Percentiles rank a stretch among this genome's conserved stretches.
Evolutionary conservation across 2,888 invertebrate species (phyloP).

Genomic region (Nymphalis polychloros): DNA sequence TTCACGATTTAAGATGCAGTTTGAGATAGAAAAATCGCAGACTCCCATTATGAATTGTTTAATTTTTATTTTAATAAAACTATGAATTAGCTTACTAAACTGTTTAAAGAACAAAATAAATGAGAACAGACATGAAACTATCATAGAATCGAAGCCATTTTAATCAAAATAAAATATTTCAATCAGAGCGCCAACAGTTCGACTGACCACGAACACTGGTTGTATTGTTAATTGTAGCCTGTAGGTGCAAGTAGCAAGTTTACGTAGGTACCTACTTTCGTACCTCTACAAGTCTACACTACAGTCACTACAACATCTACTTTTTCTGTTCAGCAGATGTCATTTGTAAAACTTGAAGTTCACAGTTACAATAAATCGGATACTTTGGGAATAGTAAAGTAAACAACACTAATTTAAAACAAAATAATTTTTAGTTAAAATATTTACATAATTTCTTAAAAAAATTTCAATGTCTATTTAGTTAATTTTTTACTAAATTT

Average conservation of each 20-base stretch:
- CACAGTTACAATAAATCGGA: constrained; percentile 2
- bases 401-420: background rate
- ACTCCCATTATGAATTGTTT: constrained; percentile 49
- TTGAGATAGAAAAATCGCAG: constrained; percentile 54
- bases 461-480: too few species aligned
- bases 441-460: too few species aligned
- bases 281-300: background rate
- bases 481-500: too few species aligned
- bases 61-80: constrained; percentile 10
- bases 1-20: constrained; percentile 60
- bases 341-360: constrained; percentile 24
- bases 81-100: constrained; percentile 1
- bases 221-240: background rate
- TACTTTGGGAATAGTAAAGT: background rate
- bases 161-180: constrained; percentile 49
- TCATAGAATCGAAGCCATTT: constrained; percentile 34
- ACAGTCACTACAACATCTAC: constrained; percentile 14
- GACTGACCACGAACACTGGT: constrained; percentile 37
- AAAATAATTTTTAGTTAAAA: background rate
- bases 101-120: background rate
- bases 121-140: background rate
- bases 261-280: constrained; percentile 16
- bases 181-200: constrained; percentile 42
- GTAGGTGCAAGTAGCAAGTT: constrained; percentile 4
- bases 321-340: constrained; percentile 21